These are phyloP conservation scores for Leptoteleia sp. DNA, from an alignment of 1,140 invertebrate species.

Conservation along the genomic window DNA sequence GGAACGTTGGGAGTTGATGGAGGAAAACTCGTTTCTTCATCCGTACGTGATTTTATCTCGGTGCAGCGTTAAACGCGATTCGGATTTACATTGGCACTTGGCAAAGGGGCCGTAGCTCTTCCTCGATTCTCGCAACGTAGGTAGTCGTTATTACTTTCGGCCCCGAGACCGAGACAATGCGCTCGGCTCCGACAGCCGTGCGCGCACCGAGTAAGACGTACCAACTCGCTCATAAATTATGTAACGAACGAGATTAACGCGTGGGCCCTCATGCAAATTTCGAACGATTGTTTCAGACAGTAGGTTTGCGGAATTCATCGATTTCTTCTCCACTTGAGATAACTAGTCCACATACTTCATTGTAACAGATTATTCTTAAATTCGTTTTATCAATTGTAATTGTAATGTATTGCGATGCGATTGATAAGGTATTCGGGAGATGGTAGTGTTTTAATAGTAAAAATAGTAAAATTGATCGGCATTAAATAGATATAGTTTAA, in stretches of 20 bases:
- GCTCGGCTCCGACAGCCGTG: conserved; percentile 22
- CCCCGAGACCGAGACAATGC: no score
- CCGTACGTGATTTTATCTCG: conserved; percentile 42
- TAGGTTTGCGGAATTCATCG: neutral
- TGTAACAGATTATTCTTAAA: no score
- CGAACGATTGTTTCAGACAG: neutral
- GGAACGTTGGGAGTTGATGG: conserved; percentile 36
- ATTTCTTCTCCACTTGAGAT: neutral
- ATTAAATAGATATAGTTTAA: no score
- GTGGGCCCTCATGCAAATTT: conserved; percentile 23
- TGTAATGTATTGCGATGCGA: no score
- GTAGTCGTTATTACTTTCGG: no score
- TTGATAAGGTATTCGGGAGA: no score
- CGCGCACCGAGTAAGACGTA: neutral
- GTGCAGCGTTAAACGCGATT: conserved; percentile 29
- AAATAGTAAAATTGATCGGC: no score
- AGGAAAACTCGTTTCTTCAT: conserved; percentile 55
- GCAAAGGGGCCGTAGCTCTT: no score
- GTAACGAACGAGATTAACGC: conserved; percentile 43
- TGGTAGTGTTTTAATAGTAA: no score
- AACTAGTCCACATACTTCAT: no score
- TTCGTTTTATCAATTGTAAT: no score
- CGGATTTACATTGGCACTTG: conserved; percentile 52
- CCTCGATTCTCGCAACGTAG: no score
- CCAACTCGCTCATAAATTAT: conserved; percentile 27